Evolutionary conservation across 2,797 vertebrate genomes (phyloP), one percentile per base, ranked within the genome.

Genomic region (Etheostoma nigrum): DNA sequence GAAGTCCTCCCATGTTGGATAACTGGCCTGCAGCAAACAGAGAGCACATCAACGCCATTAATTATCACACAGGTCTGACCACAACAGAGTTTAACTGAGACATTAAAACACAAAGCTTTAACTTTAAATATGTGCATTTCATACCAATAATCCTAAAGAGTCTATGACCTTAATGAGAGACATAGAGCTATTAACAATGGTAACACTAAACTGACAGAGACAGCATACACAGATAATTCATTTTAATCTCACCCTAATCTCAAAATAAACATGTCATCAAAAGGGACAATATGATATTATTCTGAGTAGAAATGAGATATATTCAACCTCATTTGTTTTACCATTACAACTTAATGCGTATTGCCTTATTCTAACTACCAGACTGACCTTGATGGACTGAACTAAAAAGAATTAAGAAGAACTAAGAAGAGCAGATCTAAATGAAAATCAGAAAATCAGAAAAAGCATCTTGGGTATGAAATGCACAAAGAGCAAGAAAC

Each of bases 1-100:
- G 91, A 96, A 96, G 85, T 96, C 96, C 87, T 96, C 96, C 96
- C 96, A 96, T 27, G 94, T 96, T 1, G 96, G 96, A 86, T 96
- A 96, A 90, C 95, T 95, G 45, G 95, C 93, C 96, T 96, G 88
- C 16, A 89, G 75, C 61, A 61, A 27, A 92, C 76, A 91, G 19
- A 86, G 19, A 84, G 18, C 79, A 27, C 1, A 75, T 1, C 4
- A 61, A 18, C 0, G 0, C 18, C 33, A 18, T 81, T 81, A 76
- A 69, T 57, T 5, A 33, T 67, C 15, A 16, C 19, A 67, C n/a
- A 48, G 10, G 19, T 61, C 14, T 15, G 33, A 53, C 18, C 12
- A 51, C 52, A 72, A 48, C 21, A 51, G 6, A 75, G 1, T 44
- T 65, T 30, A 60, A 73, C 44, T 1, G 33, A 65, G 15, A 45